Evolutionary conservation across 2,888 invertebrate species (phyloP).

Genomic region (Dasypolia templi): DNA sequence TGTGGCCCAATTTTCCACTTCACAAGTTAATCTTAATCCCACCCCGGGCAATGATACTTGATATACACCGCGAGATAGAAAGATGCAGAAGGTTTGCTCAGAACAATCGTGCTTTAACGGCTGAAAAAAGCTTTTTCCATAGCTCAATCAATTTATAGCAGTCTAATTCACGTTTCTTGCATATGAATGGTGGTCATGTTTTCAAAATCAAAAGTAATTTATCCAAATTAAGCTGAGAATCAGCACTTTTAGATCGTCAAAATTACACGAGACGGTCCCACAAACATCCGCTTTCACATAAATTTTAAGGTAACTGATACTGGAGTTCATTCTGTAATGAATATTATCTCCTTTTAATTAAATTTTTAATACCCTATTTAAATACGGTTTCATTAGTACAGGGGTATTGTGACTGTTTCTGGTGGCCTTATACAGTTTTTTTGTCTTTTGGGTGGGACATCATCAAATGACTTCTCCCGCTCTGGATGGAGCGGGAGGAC

Average conservation of each 20-base stretch:
- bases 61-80: slow-evolving; percentile 7
- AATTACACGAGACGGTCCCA: too few species aligned
- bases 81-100: slow-evolving; percentile 7
- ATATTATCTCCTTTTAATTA: not conserved
- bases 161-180: not conserved
- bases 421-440: too few species aligned
- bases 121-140: not conserved
- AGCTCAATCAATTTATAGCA: not conserved
- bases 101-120: not conserved
- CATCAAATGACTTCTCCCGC: too few species aligned
- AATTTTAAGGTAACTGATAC: not conserved
- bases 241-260: too few species aligned
- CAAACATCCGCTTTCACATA: too few species aligned
- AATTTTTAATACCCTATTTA: not conserved
- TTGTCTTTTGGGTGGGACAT: too few species aligned
- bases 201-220: too few species aligned
- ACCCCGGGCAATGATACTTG: slow-evolving; percentile 45
- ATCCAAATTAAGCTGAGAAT: too few species aligned
- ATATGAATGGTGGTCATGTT: not conserved
- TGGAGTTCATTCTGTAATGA: not conserved
- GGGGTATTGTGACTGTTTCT: not conserved
- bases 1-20: slow-evolving; percentile 47
- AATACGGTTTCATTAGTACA: not conserved
- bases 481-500: too few species aligned
- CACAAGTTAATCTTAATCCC: slow-evolving; percentile 43